A percentile compares a stretch with the other conserved stretches of the same genome.
These are phyloP conservation scores for Podocnemis expansa DNA, from an alignment of 2,113 vertebrate species.

Conservation along the genomic window DNA sequence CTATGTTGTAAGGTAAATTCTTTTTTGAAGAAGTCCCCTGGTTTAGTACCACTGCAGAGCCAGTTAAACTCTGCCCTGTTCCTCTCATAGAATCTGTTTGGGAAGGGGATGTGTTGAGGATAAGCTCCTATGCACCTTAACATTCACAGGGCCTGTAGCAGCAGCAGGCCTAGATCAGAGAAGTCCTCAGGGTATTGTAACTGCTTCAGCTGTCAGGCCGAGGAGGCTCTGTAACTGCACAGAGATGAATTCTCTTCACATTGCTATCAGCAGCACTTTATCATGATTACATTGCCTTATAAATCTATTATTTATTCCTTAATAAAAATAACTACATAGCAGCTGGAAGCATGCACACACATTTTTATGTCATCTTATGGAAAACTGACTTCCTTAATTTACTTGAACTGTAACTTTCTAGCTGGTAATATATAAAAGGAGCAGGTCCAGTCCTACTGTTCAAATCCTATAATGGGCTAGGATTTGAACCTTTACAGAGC, in stretches of 20 bases:
- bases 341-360: not conserved
- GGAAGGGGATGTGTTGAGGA: not conserved
- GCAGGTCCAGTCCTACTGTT: not conserved
- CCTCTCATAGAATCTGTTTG: not conserved
- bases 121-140: not conserved
- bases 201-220: too few species aligned
- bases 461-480: not conserved
- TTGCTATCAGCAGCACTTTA: not conserved
- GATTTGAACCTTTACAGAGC: not conserved
- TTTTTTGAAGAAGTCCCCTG: not conserved
- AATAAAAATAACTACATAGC: not conserved
- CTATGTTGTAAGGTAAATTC: not conserved
- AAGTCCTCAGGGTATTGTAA: not conserved
- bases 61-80: not conserved
- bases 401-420: not conserved
- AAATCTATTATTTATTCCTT: not conserved
- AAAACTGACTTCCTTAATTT: not conserved
- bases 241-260: not conserved
- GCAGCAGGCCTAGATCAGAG: not conserved
- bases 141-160: too few species aligned
- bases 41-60: not conserved
- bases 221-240: not conserved
- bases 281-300: not conserved
- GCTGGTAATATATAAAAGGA: not conserved
- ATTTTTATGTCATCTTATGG: not conserved